A percentile compares a stretch with the other conserved stretches of the same genome.
Evolutionary conservation across 2,888 invertebrate genomes (phyloP).

Genomic region (Pollenia angustigena): DNA sequence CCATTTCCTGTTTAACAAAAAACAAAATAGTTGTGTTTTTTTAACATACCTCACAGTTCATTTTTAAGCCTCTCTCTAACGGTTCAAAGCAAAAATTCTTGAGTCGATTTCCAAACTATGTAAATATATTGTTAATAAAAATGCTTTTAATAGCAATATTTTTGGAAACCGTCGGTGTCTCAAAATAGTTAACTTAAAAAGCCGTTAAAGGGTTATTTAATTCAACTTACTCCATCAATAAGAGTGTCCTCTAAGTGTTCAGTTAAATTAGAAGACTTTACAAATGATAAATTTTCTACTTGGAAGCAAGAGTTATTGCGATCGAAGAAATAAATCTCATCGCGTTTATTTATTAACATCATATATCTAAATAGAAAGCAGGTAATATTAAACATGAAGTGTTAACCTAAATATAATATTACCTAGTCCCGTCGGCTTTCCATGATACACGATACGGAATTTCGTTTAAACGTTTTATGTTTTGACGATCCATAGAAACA

Average conservation of each 20-base stretch:
- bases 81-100: too few relatives aligned
- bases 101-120: too few relatives aligned
- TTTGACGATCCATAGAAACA: constrained; percentile 95
- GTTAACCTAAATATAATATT: constrained; percentile 52
- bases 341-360: constrained; percentile 95
- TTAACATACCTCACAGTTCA: too few relatives aligned
- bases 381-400: not conserved
- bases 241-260: constrained; percentile 92
- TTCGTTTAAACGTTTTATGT: constrained; percentile 89
- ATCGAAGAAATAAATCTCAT: constrained; percentile 96
- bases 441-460: constrained; percentile 98
- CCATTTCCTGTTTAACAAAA: constrained; percentile 92
- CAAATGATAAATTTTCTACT: constrained; percentile 92
- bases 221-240: constrained; percentile 92
- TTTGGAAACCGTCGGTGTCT: not conserved
- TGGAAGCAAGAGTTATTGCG: constrained; percentile 96
- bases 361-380: constrained; percentile 88
- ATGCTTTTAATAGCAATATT: not conserved
- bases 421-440: constrained; percentile 99
- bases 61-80: too few relatives aligned
- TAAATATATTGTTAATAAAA: not conserved
- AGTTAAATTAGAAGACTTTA: constrained; percentile 89
- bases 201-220: too few relatives aligned
- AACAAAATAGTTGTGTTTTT: constrained; percentile 2
- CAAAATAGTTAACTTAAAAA: too few relatives aligned